Evolutionary conservation across 2,113 vertebrate genomes (phyloP), one percentile per base, ranked within the genome.

Genomic region (Corythornis vintsioides): DNA sequence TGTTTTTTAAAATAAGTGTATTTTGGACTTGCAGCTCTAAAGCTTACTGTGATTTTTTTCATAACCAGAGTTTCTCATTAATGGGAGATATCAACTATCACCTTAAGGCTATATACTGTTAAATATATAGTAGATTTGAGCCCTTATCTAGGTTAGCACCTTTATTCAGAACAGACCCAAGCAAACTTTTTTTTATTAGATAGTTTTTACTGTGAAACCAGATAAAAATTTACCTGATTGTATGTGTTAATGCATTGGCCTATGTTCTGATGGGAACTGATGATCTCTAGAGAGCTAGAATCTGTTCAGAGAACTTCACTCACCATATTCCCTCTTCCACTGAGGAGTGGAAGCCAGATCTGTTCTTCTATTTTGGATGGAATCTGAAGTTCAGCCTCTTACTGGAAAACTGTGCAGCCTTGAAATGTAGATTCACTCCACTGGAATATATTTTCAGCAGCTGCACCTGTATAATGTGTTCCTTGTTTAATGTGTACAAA

Each of bases 11-110:
- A 77, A 43, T 22, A 56, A 93, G 83, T 77, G 84, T 47, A 72
- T 92, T 63, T 94, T 75, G 75, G 35, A 93, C 79, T 79, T 83
- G 72, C 89, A 94, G 52, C 10, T 91, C 53, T 71, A 88, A 89
- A 82, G 48, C 47, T 61, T 50, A 93, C 26, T 74, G 43, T 66
- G 81, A 81, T 28, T 57, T 74, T 86, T 82, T 72, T 52, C 56
- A 22, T 89, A 86, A 73, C 31, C 79, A 86, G 57, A 84, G 61
- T 93, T 92, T 55, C 53, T 76, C 25, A 28, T 53, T 73, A 69
- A 55, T 60, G 15, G 10, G 55, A 70, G 42, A n/a, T 48, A 70
- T 13, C 25, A 61, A 6, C 60, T 33, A 18, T 26, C 66, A 66
- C 16, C 2, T 70, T 60, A 55, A 24, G 18, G 2, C 78, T 82